phyloP scores from a whole-genome alignment of 2,797 vertebrate genomes.

The Esox lucius region DNA sequence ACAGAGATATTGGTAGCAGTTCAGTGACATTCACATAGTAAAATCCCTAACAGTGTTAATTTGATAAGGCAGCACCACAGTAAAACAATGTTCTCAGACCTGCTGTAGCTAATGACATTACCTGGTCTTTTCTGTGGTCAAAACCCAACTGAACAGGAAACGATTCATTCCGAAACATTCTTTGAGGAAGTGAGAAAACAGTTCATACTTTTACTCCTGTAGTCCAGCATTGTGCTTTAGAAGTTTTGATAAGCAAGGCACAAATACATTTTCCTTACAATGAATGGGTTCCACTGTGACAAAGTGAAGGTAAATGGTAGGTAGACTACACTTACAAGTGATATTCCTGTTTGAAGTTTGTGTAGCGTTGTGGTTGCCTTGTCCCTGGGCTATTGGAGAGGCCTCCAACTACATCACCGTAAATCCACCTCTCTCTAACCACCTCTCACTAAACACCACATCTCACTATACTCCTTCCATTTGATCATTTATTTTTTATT shows the following conservation, averaged over 20 bases:
- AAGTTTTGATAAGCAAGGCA: background rate
- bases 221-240: background rate
- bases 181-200: background rate
- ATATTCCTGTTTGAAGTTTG: background rate
- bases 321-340: background rate
- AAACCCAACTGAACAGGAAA: too few relatives aligned
- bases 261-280: background rate
- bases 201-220: background rate
- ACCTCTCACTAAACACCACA: too few relatives aligned
- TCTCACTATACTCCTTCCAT: too few relatives aligned
- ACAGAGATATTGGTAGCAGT: background rate
- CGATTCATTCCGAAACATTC: too few relatives aligned
- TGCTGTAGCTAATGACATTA: background rate
- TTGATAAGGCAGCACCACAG: background rate
- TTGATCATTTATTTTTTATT: too few relatives aligned
- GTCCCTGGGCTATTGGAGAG: too few relatives aligned
- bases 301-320: background rate
- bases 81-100: background rate
- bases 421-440: too few relatives aligned
- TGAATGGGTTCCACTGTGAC: background rate
- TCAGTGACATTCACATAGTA: background rate
- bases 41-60: conserved; percentile 5
- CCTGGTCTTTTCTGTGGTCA: background rate
- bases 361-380: background rate
- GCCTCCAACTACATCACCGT: too few relatives aligned